Percentiles rank a stretch among this genome's conserved stretches.
Evolutionary conservation across 2,888 invertebrate genomes (phyloP).

Genomic region (Lepidocyrtoides sp.): DNA sequence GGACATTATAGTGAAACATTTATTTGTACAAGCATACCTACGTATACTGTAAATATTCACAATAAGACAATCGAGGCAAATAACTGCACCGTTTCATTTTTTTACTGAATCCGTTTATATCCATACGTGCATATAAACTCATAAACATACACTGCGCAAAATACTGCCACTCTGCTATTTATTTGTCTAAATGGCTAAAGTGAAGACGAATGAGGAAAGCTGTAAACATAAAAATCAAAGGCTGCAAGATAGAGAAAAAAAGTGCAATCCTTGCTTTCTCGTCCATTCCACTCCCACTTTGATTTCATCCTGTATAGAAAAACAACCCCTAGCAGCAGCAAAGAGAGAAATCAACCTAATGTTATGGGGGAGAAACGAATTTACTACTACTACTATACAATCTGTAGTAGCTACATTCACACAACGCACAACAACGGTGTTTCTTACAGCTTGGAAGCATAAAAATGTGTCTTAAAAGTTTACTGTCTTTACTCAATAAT

Average conservation of each 20-base stretch:
- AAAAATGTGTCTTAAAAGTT: no score
- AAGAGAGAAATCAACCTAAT: neutral
- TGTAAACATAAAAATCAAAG: constrained; percentile 63
- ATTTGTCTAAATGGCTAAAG: neutral
- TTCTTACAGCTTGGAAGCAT: no score
- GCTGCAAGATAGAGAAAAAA: constrained; percentile 9
- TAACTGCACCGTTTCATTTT: no score
- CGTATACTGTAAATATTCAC: no score
- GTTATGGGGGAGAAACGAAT: constrained; percentile 40
- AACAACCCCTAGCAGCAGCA: constrained; percentile 5
- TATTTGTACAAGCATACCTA: no score
- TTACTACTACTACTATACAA: no score
- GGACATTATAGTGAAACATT: no score
- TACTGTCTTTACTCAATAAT: no score
- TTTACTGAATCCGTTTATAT: constrained; percentile 41
- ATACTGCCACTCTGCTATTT: neutral
- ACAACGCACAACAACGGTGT: no score
- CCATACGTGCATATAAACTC: no score
- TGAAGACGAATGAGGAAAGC: constrained; percentile 19
- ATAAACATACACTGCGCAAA: neutral
- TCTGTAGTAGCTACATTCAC: no score
- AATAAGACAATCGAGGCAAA: no score
- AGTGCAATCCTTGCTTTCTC: constrained; percentile 65
- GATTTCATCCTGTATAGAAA: neutral
- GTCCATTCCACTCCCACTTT: constrained; percentile 22